phyloP scores from a whole-genome alignment of 2,797 vertebrate genomes.

The Okamejei kenojei region DNA sequence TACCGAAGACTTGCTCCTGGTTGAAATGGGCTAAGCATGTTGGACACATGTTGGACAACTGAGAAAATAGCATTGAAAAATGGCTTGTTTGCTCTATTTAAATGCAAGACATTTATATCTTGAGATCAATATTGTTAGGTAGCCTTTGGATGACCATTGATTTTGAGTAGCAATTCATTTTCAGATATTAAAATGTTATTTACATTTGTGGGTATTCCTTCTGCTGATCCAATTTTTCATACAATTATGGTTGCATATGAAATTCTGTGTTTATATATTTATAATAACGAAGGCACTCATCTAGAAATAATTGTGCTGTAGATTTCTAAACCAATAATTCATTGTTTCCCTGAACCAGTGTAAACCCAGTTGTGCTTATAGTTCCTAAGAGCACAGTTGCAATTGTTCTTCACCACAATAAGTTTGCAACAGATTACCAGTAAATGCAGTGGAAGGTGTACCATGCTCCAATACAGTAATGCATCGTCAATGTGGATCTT shows the following conservation, averaged over 20 bases:
- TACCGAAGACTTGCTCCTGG: neutral
- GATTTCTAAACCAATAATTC: neutral
- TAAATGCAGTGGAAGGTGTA: neutral
- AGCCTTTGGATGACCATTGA: neutral
- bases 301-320: neutral
- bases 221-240: neutral
- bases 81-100: neutral
- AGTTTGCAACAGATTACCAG: neutral
- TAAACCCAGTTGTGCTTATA: neutral
- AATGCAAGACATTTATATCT: neutral
- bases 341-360: neutral
- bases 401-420: neutral
- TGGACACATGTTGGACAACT: neutral
- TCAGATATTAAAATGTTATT: neutral
- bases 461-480: neutral
- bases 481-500: neutral
- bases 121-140: neutral
- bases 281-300: neutral
- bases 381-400: neutral
- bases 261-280: constrained; percentile 12
- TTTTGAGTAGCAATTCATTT: neutral
- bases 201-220: neutral
- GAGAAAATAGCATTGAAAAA: neutral
- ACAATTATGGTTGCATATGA: neutral
- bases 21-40: neutral